Evolutionary conservation across 2,113 vertebrate genomes (phyloP).

Genomic region (Pampusana beccarii): DNA sequence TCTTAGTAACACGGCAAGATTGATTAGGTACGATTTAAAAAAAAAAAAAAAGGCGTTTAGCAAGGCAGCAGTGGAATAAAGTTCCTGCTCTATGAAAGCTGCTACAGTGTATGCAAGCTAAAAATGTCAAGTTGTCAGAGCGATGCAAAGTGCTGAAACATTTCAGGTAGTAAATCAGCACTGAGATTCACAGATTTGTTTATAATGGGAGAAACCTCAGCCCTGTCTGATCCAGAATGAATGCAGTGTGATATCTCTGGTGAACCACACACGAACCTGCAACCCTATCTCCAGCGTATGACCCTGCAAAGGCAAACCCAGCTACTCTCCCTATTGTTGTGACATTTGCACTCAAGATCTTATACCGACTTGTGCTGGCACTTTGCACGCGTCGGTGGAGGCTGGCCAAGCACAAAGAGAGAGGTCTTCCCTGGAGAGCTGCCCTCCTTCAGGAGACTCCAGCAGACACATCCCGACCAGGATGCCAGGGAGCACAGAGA

Average conservation of each 20-base stretch:
- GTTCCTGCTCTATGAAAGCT: not conserved
- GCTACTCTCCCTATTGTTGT: not conserved
- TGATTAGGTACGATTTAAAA: not conserved
- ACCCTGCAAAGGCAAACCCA: not conserved
- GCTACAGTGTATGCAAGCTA: not conserved
- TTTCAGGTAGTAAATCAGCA: not conserved
- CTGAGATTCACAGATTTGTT: not conserved
- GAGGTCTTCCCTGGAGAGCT: not conserved
- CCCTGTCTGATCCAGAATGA: not conserved
- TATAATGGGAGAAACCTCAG: not conserved
- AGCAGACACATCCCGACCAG: not conserved
- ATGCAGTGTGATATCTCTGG: not conserved
- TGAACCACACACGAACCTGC: not conserved
- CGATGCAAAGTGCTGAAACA: not conserved
- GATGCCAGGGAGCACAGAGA: not conserved
- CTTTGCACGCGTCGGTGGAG: accelerated
- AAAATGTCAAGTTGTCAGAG: not conserved
- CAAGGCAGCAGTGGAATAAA: not conserved
- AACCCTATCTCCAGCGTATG: not conserved
- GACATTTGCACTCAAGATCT: not conserved
- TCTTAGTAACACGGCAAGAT: constrained; percentile 42
- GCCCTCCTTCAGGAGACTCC: not conserved
- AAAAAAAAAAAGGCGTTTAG: not conserved
- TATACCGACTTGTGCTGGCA: not conserved
- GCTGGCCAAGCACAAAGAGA: not conserved